Conservation (phyloP, 2,113 vertebrate genomes). For the Gobiocypris rarus region DNA sequence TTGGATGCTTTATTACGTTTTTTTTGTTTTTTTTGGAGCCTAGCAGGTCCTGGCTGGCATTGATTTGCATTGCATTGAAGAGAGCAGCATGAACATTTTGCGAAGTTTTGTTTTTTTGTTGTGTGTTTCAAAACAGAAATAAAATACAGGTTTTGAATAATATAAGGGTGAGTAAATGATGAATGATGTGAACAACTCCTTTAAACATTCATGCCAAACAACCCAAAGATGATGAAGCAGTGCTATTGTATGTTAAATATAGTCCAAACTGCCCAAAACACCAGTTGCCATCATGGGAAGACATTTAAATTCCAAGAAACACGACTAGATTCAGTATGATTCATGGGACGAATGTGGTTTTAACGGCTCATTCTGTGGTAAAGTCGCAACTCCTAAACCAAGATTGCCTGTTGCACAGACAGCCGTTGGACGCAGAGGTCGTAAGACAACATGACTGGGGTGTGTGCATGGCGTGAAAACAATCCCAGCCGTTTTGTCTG, state of each 20-base stretch:
- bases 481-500: slow-evolving; percentile 34
- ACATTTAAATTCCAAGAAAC: slow-evolving; percentile 31
- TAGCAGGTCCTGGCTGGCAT: neutral
- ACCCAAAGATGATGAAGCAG: slow-evolving; percentile 3
- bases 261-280: slow-evolving; percentile 13
- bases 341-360: slow-evolving; percentile 45
- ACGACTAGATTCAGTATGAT: slow-evolving; percentile 41
- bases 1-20: neutral
- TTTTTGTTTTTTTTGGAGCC: neutral
- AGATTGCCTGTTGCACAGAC: slow-evolving; percentile 18
- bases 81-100: neutral
- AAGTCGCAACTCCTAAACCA: slow-evolving; percentile 31
- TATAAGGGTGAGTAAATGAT: neutral
- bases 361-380: slow-evolving; percentile 51
- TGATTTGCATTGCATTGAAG: neutral
- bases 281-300: slow-evolving; percentile 4
- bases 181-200: neutral
- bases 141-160: neutral
- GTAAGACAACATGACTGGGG: slow-evolving; percentile 37
- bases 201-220: neutral
- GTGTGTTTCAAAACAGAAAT: neutral
- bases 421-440: slow-evolving; percentile 24
- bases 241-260: neutral
- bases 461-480: slow-evolving; percentile 43
- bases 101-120: neutral